These are phyloP conservation scores for Heliopora coerulea DNA, from an alignment of 92 coral and sea anemone genomes.

Conservation along the genomic window DNA sequence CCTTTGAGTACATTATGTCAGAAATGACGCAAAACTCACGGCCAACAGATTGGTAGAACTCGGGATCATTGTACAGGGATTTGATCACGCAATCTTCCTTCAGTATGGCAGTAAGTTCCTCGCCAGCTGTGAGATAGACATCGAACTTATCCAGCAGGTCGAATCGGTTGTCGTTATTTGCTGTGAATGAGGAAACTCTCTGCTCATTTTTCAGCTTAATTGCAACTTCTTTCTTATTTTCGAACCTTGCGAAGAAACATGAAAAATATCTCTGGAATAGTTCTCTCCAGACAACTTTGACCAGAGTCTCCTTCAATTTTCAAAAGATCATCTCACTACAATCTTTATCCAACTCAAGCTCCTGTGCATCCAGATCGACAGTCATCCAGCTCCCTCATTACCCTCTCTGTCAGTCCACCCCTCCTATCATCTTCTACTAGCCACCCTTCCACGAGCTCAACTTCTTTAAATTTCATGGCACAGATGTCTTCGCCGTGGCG, in stretches of 20 bases:
- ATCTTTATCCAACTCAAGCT: conserved; percentile 14
- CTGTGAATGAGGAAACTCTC: not conserved
- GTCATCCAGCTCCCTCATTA: conserved; percentile 42
- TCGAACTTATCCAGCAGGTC: conserved; percentile 21
- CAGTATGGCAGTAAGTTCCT: conserved; percentile 5
- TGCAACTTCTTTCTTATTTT: not conserved
- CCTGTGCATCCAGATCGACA: conserved; percentile 25
- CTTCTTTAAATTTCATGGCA: conserved; percentile 28
- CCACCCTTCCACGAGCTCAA: conserved; percentile 47
- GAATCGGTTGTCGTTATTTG: conserved; percentile 1
- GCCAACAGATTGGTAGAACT: conserved; percentile 20
- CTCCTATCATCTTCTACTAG: conserved; percentile 30
- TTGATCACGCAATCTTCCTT: conserved; percentile 15
- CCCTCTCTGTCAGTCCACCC: conserved; percentile 39
- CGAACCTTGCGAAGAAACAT: not conserved
- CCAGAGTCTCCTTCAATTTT: conserved; percentile 16
- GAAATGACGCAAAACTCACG: conserved; percentile 12
- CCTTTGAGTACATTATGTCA: conserved; percentile 11
- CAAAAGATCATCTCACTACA: conserved; percentile 14
- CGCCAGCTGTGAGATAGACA: conserved; percentile 8
- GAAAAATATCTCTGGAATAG: conserved; percentile 9
- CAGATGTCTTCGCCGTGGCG: conserved; percentile 5
- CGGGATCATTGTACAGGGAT: conserved; percentile 17
- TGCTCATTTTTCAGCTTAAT: conserved; percentile 13
- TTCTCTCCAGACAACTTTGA: conserved; percentile 18